Evolutionary conservation across 2,888 invertebrate genomes (phyloP).

Genomic region (Andricus quercusramuli): DNA sequence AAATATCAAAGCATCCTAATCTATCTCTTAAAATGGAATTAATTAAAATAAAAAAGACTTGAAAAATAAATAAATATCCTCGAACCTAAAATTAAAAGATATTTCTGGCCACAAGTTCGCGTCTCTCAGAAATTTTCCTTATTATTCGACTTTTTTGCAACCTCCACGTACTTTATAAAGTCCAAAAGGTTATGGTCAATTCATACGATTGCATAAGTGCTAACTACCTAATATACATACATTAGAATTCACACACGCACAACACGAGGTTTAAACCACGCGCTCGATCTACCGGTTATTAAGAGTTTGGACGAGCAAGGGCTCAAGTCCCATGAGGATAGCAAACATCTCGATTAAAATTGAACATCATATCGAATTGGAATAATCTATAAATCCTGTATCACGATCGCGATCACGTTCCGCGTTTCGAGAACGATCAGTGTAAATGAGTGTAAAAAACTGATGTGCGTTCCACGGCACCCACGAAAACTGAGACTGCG

Average conservation of each 20-base stretch:
- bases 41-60: not conserved
- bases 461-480: constrained; percentile 32
- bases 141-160: constrained; percentile 22
- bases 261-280: constrained; percentile 21
- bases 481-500: constrained; percentile 38
- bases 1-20: not conserved
- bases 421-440: not conserved
- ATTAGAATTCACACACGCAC: constrained; percentile 26
- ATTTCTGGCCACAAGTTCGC: constrained; percentile 14
- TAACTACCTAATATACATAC: constrained; percentile 21
- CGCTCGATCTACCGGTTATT: not conserved
- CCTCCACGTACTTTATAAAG: constrained; percentile 21
- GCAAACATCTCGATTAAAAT: not conserved
- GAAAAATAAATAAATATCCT: not conserved
- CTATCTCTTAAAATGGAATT: not conserved
- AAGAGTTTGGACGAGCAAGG: not conserved
- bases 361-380: not conserved
- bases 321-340: not conserved
- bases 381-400: not conserved
- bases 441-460: not conserved
- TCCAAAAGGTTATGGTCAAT: constrained; percentile 32
- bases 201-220: constrained; percentile 8
- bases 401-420: not conserved
- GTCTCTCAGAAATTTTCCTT: not conserved
- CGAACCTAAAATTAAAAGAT: not conserved